Evolutionary conservation across 2,888 invertebrate genomes (phyloP), one percentile per base, ranked within the genome.

Genomic region (Clistopyga incitator): DNA sequence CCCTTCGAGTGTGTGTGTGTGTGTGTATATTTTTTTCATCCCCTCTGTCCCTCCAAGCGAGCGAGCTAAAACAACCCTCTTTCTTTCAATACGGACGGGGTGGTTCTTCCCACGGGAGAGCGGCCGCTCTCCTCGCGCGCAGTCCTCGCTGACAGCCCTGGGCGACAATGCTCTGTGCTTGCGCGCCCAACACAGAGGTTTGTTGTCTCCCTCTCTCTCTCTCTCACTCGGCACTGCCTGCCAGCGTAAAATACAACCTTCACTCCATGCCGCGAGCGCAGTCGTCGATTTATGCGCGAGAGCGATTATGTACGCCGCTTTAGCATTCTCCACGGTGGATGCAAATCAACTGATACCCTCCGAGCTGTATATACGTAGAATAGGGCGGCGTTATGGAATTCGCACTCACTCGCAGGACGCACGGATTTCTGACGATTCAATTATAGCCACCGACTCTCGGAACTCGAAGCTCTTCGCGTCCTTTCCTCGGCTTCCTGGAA

Each of bases 351-450:
- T 78, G 78, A 83, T 80, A 77, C 72, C 56, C 54, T 25, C 11
- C n/a, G 23, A 42, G 38, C 42, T 64, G 13, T 6, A 47, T 47
- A 47, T 47, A 47, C 20, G 25, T 42, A 65, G 20, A 50, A 50
- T 34, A 15, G 20, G 18, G 50, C 18, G 18, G 50, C 18, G 56
- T 68, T 80, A 50, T 65, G 47, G 18, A 42, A 59, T 29, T 38
- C 11, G 47, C 47, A 34, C 45, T 72, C 50, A 72, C 50, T 72
- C 23, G 67, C 77, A 71, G 76, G 75, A 83, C 75, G 77, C 78
- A 76, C 74, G 86, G 84, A 88, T 89, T 88, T 85, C 87, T 85
- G 86, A 88, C 87, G 86, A 90, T 89, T 89, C 88, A 88, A 89
- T 90, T 88, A 88, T 80, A 25, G 64, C 64, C 68, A 78, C 38